Conservation (phyloP, 2,888 invertebrate species). For the Lasioglossum lativentre region DNA sequence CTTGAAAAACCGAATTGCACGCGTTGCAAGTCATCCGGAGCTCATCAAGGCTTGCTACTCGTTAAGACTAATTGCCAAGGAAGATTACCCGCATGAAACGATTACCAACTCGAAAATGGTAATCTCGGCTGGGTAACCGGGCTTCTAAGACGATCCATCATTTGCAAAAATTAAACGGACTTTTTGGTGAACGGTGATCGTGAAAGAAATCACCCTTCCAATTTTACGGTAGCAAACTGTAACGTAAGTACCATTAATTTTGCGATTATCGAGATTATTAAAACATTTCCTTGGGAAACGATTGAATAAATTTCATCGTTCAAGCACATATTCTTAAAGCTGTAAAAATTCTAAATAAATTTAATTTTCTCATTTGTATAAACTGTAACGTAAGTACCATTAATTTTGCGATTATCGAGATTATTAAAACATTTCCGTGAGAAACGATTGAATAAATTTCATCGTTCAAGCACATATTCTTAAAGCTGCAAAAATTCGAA, state of each 20-base stretch:
- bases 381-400: background rate
- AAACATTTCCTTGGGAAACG: background rate
- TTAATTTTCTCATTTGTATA: background rate
- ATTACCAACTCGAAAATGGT: constrained; percentile 8
- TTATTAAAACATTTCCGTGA: background rate
- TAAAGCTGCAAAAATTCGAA: too few species aligned
- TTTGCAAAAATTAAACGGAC: background rate
- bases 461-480: too few species aligned
- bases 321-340: too few species aligned
- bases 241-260: background rate
- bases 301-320: background rate
- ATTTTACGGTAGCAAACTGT: background rate
- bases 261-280: background rate
- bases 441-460: background rate
- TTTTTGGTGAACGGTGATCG: background rate
- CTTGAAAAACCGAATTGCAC: constrained; percentile 2
- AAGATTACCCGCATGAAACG: background rate
- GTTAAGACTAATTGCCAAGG: constrained; percentile 9
- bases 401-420: background rate
- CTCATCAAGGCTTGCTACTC: constrained; percentile 22
- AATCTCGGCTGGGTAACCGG: background rate
- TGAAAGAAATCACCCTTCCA: background rate
- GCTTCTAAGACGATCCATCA: background rate
- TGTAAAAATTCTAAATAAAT: too few species aligned
- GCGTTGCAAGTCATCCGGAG: constrained; percentile 18